A percentile compares a stretch with the other conserved stretches of the same genome.
phyloP scores from a whole-genome alignment of 1,140 invertebrate genomes.

The Drosophila erecta region DNA sequence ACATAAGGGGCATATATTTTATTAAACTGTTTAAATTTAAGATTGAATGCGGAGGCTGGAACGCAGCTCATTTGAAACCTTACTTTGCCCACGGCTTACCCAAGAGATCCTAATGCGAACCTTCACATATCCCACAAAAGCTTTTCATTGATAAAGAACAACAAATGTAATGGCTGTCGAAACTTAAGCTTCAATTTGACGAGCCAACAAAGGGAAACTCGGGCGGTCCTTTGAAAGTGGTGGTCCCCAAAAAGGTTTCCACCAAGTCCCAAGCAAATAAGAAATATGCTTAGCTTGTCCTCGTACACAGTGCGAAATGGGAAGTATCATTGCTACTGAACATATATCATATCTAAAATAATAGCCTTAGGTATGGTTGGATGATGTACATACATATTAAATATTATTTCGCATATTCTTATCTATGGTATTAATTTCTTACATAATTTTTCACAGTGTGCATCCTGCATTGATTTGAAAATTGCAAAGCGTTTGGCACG shows the following conservation, averaged over 20 bases:
- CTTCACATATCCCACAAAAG: constrained; percentile 32
- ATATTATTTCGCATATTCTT: not conserved
- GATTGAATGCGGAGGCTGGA: not conserved
- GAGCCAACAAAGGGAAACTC: constrained; percentile 61
- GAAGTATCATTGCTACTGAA: not conserved
- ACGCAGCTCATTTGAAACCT: constrained; percentile 9
- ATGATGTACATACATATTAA: not conserved
- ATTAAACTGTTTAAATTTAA: constrained; percentile 1
- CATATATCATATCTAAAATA: not conserved
- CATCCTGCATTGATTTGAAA: constrained; percentile 64
- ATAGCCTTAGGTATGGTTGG: too few species aligned
- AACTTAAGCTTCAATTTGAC: constrained; percentile 73
- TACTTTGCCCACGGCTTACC: constrained; percentile 27
- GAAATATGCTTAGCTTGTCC: constrained; percentile 21
- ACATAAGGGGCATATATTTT: too few species aligned
- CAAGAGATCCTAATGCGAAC: constrained; percentile 7
- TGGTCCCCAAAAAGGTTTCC: constrained; percentile 56
- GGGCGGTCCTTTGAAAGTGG: constrained; percentile 55
- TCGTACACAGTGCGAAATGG: not conserved
- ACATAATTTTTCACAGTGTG: constrained; percentile 7
- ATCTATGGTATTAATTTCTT: not conserved
- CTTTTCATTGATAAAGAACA: constrained; percentile 53
- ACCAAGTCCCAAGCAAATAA: constrained; percentile 53
- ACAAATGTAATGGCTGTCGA: constrained; percentile 58
- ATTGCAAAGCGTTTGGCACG: constrained; percentile 49